These are phyloP conservation scores for Hypsopygia costalis DNA, from an alignment of 2,888 invertebrate genomes.

Conservation along the genomic window DNA sequence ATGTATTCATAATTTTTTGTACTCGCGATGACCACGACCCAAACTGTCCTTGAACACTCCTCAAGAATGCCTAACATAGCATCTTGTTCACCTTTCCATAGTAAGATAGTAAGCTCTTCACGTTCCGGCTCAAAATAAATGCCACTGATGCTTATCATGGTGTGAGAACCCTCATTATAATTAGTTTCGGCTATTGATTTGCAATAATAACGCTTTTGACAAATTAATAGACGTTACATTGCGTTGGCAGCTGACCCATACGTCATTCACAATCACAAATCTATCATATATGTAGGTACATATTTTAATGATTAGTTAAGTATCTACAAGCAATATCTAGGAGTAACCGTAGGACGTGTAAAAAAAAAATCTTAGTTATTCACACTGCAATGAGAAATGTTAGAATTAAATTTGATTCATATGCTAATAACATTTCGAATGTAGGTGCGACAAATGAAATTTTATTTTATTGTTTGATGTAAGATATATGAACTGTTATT, in stretches of 20 bases:
- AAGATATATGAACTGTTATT: too few relatives aligned
- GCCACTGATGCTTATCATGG: conserved; percentile 27
- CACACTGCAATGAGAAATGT: not conserved
- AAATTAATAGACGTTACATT: not conserved
- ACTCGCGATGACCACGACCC: not conserved
- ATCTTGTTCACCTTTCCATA: conserved; percentile 40
- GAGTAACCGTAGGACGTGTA: too few relatives aligned
- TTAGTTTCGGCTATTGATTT: not conserved
- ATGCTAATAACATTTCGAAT: not conserved
- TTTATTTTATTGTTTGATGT: not conserved
- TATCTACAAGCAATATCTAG: too few relatives aligned
- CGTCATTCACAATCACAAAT: too few relatives aligned
- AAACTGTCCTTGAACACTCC: conserved; percentile 28
- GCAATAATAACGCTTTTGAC: not conserved
- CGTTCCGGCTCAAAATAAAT: conserved; percentile 26
- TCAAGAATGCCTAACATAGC: conserved; percentile 17
- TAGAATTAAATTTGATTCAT: not conserved
- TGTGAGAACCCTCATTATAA: conserved; percentile 8
- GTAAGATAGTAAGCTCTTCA: conserved; percentile 1
- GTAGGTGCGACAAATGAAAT: not conserved
- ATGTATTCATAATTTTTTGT: too few relatives aligned
- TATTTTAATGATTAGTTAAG: too few relatives aligned
- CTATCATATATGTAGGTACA: too few relatives aligned
- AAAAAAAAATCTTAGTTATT: too few relatives aligned
- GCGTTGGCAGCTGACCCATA: too few relatives aligned